phyloP scores from a whole-genome alignment of 2,888 invertebrate genomes.

The Gryllus longicercus region DNA sequence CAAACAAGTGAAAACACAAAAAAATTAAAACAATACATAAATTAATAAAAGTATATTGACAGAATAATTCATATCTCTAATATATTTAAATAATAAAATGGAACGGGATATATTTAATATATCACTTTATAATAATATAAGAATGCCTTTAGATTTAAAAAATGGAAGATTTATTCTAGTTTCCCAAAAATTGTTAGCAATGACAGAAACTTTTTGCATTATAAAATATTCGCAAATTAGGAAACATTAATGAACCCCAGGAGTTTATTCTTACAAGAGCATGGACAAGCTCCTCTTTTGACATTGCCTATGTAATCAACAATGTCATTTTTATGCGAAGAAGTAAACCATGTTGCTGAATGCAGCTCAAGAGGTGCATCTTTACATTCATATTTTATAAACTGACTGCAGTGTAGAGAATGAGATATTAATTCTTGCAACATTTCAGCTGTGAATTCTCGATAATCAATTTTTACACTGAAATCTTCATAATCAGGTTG shows the following conservation, averaged over 20 bases:
- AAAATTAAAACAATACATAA: too few relatives aligned
- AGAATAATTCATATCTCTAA: too few relatives aligned
- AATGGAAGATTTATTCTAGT: not conserved
- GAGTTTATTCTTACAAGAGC: conserved; percentile 48
- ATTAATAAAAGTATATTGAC: too few relatives aligned
- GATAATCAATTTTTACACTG: conserved; percentile 78
- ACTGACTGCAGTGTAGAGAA: conserved; percentile 83
- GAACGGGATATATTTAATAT: too few relatives aligned
- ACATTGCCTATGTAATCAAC: conserved; percentile 82
- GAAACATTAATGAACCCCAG: conserved; percentile 23
- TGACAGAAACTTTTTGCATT: not conserved
- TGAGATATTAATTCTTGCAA: conserved; percentile 84
- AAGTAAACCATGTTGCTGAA: conserved; percentile 84
- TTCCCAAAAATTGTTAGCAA: conserved; percentile 28
- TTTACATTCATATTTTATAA: conserved; percentile 86
- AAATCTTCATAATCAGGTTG: conserved; percentile 76
- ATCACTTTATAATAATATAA: too few relatives aligned
- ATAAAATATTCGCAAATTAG: conserved; percentile 52
- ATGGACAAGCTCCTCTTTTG: conserved; percentile 61
- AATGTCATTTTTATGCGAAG: conserved; percentile 71
- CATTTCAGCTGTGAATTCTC: conserved; percentile 89
- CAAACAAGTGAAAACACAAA: not conserved
- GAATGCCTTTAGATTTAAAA: not conserved
- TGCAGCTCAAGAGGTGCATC: conserved; percentile 83
- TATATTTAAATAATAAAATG: too few relatives aligned